Conservation (phyloP, 1,140 invertebrate species). For the Drosophila setifemur region DNA sequence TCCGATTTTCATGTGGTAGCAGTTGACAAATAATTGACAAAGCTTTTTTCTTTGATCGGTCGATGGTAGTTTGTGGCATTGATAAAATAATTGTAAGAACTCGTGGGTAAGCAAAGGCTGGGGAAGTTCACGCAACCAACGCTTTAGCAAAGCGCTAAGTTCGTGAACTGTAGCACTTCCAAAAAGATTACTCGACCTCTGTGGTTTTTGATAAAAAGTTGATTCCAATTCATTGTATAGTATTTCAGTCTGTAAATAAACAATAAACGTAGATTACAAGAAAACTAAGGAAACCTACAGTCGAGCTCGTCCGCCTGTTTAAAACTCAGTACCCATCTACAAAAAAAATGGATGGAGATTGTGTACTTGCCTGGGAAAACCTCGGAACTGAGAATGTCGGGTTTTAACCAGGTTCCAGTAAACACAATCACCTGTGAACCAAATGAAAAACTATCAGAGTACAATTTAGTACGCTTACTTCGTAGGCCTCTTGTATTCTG, state of each 20-base stretch:
- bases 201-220: conserved; percentile 89
- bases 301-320: no score
- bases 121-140: conserved; percentile 90
- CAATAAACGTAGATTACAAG: neutral
- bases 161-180: conserved; percentile 88
- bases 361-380: no score
- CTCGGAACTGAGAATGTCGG: no score
- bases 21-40: conserved; percentile 92
- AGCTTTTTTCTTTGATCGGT: conserved; percentile 85
- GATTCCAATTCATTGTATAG: conserved; percentile 89
- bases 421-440: no score
- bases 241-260: conserved; percentile 85
- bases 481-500: no score
- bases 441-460: no score
- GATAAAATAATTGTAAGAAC: conserved; percentile 94
- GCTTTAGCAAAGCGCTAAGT: conserved; percentile 90
- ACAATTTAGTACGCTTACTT: no score
- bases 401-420: no score
- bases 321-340: no score
- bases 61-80: conserved; percentile 87
- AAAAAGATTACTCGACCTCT: conserved; percentile 87
- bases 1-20: conserved; percentile 91
- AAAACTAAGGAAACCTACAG: no score
- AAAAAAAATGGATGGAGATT: no score
- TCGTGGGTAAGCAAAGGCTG: conserved; percentile 92